Evolutionary conservation across 2,113 vertebrate species (phyloP).

Genomic region (Hemiprocne comata): DNA sequence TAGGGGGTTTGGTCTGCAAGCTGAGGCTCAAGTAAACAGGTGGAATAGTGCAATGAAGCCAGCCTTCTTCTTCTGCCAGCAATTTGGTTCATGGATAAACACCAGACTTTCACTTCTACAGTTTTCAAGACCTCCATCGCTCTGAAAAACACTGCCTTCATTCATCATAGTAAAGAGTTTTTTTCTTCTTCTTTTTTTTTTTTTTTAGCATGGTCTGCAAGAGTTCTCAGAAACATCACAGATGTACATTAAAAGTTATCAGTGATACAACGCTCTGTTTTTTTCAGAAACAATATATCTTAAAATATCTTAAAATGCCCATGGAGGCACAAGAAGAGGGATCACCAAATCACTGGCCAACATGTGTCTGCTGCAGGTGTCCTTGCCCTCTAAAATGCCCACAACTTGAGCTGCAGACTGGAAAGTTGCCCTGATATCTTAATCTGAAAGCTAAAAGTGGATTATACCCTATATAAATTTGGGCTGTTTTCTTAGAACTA

Average conservation of each 20-base stretch:
- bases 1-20: not conserved
- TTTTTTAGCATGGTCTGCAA: not conserved
- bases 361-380: not conserved
- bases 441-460: not conserved
- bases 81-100: constrained; percentile 48
- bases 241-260: not conserved
- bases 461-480: not conserved
- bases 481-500: not conserved
- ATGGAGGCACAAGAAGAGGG: not conserved
- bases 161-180: not conserved
- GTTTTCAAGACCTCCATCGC: constrained; percentile 23
- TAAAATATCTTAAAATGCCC: not conserved
- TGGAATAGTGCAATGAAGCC: constrained; percentile 43
- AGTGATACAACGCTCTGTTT: not conserved
- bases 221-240: not conserved
- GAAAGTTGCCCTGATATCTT: not conserved
- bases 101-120: constrained; percentile 36
- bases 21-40: constrained; percentile 64
- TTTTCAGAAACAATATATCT: not conserved
- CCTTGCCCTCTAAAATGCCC: not conserved
- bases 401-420: not conserved
- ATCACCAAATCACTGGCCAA: not conserved
- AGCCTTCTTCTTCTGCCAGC: constrained; percentile 38
- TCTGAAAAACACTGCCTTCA: constrained; percentile 9
- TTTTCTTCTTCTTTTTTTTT: not conserved